These are phyloP conservation scores for Pipistrellus pygmaeus DNA, from an alignment of 2,797 vertebrate species.

Conservation along the genomic window DNA sequence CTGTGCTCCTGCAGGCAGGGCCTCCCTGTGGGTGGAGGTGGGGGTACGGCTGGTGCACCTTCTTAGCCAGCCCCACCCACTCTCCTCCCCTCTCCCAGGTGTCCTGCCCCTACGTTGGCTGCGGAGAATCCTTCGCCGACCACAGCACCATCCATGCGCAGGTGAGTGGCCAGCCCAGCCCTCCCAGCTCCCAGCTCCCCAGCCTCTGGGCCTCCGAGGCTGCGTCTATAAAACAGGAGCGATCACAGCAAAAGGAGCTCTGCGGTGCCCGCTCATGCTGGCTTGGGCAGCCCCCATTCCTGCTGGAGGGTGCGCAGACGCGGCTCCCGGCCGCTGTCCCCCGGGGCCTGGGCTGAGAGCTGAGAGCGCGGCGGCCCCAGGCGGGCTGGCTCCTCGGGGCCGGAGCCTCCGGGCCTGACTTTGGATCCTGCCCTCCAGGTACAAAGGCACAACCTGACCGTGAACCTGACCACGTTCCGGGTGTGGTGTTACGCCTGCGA, in stretches of 20 bases:
- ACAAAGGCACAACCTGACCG: slow-evolving; percentile 97
- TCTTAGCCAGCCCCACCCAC: not conserved
- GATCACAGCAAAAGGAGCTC: rapidly evolving
- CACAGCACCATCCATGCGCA: slow-evolving; percentile 98
- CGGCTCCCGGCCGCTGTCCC: not conserved
- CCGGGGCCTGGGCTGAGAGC: not conserved
- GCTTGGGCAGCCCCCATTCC: not conserved
- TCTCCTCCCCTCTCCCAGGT: slow-evolving; percentile 85
- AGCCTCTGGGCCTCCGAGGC: rapidly evolving
- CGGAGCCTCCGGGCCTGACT: too few species aligned
- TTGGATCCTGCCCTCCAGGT: slow-evolving; percentile 83
- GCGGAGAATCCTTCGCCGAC: slow-evolving; percentile 96
- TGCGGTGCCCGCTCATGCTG: too few species aligned
- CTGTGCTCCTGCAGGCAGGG: not conserved
- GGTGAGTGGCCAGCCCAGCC: slow-evolving; percentile 86
- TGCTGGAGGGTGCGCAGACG: rapidly evolving
- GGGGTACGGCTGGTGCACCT: not conserved
- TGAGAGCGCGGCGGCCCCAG: rapidly evolving
- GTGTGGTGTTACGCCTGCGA: slow-evolving; percentile 99
- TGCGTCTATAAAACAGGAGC: rapidly evolving
- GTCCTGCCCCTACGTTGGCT: slow-evolving; percentile 97
- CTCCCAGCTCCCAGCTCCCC: not conserved
- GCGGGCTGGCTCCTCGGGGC: not conserved
- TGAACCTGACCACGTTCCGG: slow-evolving; percentile 98
- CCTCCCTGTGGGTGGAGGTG: not conserved